Conservation (phyloP, 2,113 vertebrate genomes). For the Columba livia region DNA sequence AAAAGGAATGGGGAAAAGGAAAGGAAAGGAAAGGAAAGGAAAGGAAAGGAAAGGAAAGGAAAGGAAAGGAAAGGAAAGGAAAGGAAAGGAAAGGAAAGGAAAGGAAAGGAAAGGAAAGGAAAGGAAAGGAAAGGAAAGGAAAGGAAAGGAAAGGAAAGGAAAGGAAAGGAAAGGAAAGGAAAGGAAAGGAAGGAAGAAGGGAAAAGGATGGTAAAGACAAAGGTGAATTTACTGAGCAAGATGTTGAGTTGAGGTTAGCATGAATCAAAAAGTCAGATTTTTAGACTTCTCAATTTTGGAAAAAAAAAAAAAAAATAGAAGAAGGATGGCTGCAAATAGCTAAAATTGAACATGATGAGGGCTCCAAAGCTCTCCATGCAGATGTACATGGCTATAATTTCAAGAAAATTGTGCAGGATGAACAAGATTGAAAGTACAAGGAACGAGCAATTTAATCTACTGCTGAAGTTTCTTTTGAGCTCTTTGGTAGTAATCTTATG, state of each 20-base stretch:
- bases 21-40: neutral
- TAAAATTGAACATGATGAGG: neutral
- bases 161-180: too few relatives aligned
- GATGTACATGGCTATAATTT: neutral
- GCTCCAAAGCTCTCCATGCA: neutral
- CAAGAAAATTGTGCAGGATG: neutral
- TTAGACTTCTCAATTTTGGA: neutral
- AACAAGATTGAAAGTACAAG: neutral
- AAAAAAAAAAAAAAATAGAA: neutral
- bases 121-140: too few relatives aligned
- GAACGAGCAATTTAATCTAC: neutral
- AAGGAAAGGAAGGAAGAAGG: too few relatives aligned
- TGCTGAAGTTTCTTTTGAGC: neutral
- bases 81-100: too few relatives aligned
- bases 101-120: too few relatives aligned
- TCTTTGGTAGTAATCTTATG: neutral
- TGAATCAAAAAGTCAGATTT: neutral
- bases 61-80: too few relatives aligned
- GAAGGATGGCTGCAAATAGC: neutral
- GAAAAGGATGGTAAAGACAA: neutral
- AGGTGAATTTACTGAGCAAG: neutral
- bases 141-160: too few relatives aligned
- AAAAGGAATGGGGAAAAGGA: too few relatives aligned
- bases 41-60: too few relatives aligned
- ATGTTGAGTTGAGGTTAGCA: neutral